phyloP scores from a whole-genome alignment of 2,888 invertebrate genomes.

The Caenorhabditis macrosperma region DNA sequence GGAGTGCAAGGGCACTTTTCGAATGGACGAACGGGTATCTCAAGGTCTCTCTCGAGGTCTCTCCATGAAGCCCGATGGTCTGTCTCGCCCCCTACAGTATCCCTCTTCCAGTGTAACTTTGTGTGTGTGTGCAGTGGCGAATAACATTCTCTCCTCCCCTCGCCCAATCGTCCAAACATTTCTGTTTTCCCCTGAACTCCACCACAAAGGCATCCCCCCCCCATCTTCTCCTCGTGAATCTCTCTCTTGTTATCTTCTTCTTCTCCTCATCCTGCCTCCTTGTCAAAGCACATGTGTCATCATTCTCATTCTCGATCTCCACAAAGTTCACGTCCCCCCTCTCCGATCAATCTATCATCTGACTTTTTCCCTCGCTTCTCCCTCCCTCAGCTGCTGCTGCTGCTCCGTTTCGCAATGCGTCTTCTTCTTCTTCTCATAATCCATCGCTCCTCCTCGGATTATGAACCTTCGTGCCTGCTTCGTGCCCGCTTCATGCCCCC shows the following conservation, averaged over 20 bases:
- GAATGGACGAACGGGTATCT: not conserved
- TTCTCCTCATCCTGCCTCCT: not conserved
- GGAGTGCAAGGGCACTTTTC: conserved; percentile 17
- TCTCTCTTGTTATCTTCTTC: conserved; percentile 22
- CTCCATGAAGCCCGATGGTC: too few species aligned
- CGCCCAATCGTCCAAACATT: too few species aligned
- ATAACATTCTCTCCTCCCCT: too few species aligned
- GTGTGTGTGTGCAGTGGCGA: too few species aligned
- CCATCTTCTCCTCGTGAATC: not conserved
- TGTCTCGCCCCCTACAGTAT: too few species aligned
- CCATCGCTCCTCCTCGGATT: conserved; percentile 29
- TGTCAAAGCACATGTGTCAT: conserved; percentile 18
- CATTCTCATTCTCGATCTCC: conserved; percentile 11
- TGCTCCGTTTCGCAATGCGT: conserved; percentile 14
- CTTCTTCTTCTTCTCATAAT: conserved; percentile 5
- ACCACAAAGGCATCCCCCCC: too few species aligned
- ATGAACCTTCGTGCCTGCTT: conserved; percentile 14
- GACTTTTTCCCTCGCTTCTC: conserved; percentile 1
- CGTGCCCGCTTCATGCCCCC: not conserved
- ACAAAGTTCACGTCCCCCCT: conserved; percentile 23
- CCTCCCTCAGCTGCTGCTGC: not conserved
- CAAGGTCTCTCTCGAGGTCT: not conserved
- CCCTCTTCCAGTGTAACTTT: too few species aligned
- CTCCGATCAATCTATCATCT: conserved; percentile 31
- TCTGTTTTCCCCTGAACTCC: too few species aligned